phyloP scores from a whole-genome alignment of 1,140 invertebrate genomes.

The Hycleus cichorii region DNA sequence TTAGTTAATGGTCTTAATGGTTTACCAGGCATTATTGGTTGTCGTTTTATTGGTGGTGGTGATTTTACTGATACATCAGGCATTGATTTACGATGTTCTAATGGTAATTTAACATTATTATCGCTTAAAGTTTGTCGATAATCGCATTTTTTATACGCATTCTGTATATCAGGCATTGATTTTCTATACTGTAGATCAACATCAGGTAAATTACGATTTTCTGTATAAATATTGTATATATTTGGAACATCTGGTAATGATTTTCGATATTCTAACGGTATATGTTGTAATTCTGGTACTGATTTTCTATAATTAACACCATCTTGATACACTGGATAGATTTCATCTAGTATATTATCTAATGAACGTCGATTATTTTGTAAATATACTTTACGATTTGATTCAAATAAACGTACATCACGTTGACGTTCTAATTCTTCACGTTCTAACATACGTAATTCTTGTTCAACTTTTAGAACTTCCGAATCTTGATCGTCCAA shows the following conservation, averaged over 20 bases:
- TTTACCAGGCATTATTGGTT: conserved; percentile 33
- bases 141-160: conserved; percentile 15
- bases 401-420: conserved; percentile 58
- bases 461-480: conserved; percentile 66
- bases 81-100: conserved; percentile 47
- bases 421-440: conserved; percentile 68
- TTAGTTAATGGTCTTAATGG: conserved; percentile 35
- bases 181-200: conserved; percentile 25
- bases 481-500: conserved; percentile 47
- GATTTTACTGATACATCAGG: conserved; percentile 42
- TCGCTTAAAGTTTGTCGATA: conserved; percentile 13
- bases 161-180: conserved; percentile 33
- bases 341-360: conserved; percentile 48
- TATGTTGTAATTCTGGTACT: conserved; percentile 54
- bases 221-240: conserved; percentile 7
- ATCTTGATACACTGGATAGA: conserved; percentile 31
- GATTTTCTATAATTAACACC: conserved; percentile 53
- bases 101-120: conserved; percentile 15
- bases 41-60: conserved; percentile 35
- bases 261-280: conserved; percentile 24
- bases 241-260: conserved; percentile 30
- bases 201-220: conserved; percentile 15
- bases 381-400: conserved; percentile 46
- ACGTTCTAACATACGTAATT: conserved; percentile 66
- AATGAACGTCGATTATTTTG: conserved; percentile 51